These are phyloP conservation scores for Lasioglossum oenotherae DNA, from an alignment of 2,888 invertebrate genomes.

Conservation along the genomic window DNA sequence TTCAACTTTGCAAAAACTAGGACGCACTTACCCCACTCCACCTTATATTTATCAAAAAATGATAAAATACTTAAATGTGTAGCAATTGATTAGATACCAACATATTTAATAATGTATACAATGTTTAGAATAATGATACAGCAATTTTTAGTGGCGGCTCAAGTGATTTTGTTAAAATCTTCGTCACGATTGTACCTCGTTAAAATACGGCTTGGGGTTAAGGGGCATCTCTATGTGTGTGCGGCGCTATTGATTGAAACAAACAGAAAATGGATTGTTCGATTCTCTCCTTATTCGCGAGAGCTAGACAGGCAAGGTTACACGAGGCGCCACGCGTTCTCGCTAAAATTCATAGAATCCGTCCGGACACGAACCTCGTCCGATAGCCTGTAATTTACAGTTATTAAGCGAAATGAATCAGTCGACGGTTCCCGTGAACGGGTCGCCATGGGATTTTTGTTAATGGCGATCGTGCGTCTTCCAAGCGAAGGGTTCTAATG, in stretches of 20 bases:
- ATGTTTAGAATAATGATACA: too few relatives aligned
- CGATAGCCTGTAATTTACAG: slow-evolving; percentile 73
- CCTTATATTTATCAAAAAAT: too few relatives aligned
- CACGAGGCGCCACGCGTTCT: slow-evolving; percentile 61
- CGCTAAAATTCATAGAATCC: slow-evolving; percentile 70
- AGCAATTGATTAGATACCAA: too few relatives aligned
- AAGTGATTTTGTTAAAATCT: too few relatives aligned
- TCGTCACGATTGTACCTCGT: too few relatives aligned
- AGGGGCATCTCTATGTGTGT: too few relatives aligned
- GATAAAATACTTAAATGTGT: too few relatives aligned
- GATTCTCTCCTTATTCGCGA: background rate
- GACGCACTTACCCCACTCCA: too few relatives aligned
- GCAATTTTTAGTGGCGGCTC: too few relatives aligned
- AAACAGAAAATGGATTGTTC: background rate
- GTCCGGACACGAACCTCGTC: slow-evolving; percentile 66
- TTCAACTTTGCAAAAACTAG: too few relatives aligned
- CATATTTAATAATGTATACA: too few relatives aligned
- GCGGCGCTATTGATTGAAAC: background rate
- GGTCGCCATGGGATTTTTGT: slow-evolving; percentile 72
- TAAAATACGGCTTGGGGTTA: too few relatives aligned
- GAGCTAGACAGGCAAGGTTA: slow-evolving; percentile 58
- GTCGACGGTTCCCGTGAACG: slow-evolving; percentile 71
- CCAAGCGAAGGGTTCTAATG: background rate
- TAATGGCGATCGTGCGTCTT: slow-evolving; percentile 29
- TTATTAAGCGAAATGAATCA: slow-evolving; percentile 74